These are phyloP conservation scores for Pithys albifrons DNA, from an alignment of 2,113 vertebrate genomes.

Conservation along the genomic window DNA sequence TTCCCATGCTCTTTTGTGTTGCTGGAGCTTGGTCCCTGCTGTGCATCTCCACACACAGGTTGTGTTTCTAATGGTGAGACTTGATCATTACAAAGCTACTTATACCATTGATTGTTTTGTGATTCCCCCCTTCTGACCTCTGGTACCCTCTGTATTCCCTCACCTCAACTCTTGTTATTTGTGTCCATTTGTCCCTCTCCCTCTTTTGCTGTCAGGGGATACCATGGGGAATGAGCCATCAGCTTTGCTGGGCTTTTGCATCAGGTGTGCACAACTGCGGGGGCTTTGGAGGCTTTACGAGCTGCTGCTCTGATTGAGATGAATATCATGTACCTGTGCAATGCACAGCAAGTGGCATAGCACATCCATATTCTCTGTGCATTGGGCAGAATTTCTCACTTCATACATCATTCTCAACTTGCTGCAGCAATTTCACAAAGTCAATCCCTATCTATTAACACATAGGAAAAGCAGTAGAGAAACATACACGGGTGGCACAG, in stretches of 20 bases:
- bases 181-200: neutral
- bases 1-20: neutral
- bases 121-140: neutral
- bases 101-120: neutral
- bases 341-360: neutral
- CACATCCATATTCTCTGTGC: conserved; percentile 29
- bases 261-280: neutral
- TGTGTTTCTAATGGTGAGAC: neutral
- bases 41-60: neutral
- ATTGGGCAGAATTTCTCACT: conserved; percentile 16
- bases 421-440: conserved; percentile 27
- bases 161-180: neutral
- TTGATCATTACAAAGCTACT: neutral
- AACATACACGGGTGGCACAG: neutral
- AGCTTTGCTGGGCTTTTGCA: neutral
- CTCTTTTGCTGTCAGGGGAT: neutral
- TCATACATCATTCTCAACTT: conserved; percentile 21
- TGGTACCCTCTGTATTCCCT: neutral
- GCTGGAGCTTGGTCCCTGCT: neutral
- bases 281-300: neutral
- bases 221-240: neutral
- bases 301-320: conserved; percentile 10
- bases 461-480: neutral
- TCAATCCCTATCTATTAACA: neutral
- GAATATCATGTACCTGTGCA: neutral